Conservation (phyloP, 2,888 invertebrate genomes). For the Meteorus colon region DNA sequence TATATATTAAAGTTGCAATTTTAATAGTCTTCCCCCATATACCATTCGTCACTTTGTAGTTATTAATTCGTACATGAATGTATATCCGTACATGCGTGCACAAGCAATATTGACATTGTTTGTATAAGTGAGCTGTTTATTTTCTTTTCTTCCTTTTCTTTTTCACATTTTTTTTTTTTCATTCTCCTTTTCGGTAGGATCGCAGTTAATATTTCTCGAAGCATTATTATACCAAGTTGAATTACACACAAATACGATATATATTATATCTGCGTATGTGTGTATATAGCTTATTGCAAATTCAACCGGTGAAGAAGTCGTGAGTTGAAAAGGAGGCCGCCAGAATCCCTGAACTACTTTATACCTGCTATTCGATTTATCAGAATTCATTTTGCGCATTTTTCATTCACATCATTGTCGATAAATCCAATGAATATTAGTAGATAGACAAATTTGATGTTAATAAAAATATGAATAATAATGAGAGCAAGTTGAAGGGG, state of each 20-base stretch:
- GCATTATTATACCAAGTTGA: neutral
- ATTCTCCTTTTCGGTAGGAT: neutral
- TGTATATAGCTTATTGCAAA: neutral
- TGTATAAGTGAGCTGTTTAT: neutral
- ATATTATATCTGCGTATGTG: neutral
- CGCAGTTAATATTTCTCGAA: neutral
- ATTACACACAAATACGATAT: neutral
- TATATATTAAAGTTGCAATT: neutral
- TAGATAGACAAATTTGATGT: neutral
- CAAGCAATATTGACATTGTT: neutral
- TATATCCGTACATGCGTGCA: neutral
- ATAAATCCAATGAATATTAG: neutral
- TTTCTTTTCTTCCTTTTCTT: neutral
- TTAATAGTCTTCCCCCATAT: neutral
- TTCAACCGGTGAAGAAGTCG: constrained; percentile 26
- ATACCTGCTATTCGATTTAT: neutral
- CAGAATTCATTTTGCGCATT: constrained; percentile 12
- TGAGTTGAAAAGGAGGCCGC: constrained; percentile 28
- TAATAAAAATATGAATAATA: neutral
- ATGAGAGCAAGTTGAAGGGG: neutral
- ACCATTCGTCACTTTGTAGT: neutral
- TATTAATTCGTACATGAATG: constrained; percentile 5
- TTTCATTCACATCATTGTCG: neutral
- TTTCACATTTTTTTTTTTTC: neutral
- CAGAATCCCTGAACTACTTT: constrained; percentile 30